Evolutionary conservation across 2,113 vertebrate species (phyloP), one percentile per base, ranked within the genome.

Genomic region (Etheostoma cragini): DNA sequence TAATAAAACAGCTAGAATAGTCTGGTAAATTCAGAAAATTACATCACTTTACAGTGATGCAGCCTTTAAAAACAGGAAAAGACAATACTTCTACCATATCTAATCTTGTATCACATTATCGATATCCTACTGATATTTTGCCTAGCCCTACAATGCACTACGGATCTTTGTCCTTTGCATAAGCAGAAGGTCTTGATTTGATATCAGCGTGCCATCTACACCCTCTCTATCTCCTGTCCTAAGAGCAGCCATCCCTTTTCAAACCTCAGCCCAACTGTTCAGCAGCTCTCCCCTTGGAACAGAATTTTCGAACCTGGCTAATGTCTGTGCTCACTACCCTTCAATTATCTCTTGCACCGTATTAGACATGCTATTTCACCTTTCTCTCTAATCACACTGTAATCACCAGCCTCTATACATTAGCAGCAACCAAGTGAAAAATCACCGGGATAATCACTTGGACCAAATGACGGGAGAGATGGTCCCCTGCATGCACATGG

Each of bases 331-430:
- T 88, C 83, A 70, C 86, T 86, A 90, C 90, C 89, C 87, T 89
- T 93, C 87, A 89, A 93, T 94, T 92, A 93, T 92, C 89, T 88
- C 86, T 86, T 64, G 80, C 81, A 76, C 87, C 89, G 72, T 88
- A 93, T 93, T 92, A 93, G 90, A 92, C 87, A 90, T 92, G 88
- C 89, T 92, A 90, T 93, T 93, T 93, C 93, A 92, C 90, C 90
- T 91, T 91, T 93, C 84, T 78, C 81, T 84, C 87, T 93, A 92
- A 93, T 93, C 88, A 88, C 88, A 83, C 82, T 78, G 81, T 90
- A 92, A 93, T 94, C 84, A 87, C 88, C 88, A 89, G 78, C 90
- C 91, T 93, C 87, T 89, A 93, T 94, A 94, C 91, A 93, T 93
- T 91, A 92, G 86, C 92, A 84, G 90, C 90, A 92, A 91, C 90